A percentile compares a stretch with the other conserved stretches of the same genome.
Conservation (phyloP, 2,888 invertebrate species). For the Lymantria dispar region DNA sequence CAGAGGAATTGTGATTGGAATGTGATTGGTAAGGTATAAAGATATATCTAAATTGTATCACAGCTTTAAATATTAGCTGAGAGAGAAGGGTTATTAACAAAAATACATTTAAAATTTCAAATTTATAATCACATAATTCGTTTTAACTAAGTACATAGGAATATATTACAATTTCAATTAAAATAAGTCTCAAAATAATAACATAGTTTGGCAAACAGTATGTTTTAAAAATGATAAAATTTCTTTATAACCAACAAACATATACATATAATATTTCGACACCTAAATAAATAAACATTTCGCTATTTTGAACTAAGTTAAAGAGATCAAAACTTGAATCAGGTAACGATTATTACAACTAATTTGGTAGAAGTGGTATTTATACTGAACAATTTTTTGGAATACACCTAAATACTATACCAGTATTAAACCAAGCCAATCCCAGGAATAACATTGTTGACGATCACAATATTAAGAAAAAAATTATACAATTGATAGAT, state of each 20-base stretch:
- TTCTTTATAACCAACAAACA: slow-evolving; percentile 49
- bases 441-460: slow-evolving; percentile 61
- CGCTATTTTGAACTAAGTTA: slow-evolving; percentile 65
- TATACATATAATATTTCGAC: slow-evolving; percentile 41
- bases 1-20: too few species aligned
- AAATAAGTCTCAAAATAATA: slow-evolving; percentile 72
- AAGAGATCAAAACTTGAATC: slow-evolving; percentile 78
- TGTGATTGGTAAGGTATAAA: too few species aligned
- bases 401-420: slow-evolving; percentile 30
- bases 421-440: slow-evolving; percentile 40
- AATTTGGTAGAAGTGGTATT: slow-evolving; percentile 38
- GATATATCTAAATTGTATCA: too few species aligned
- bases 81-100: neutral
- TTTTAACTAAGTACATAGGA: slow-evolving; percentile 54
- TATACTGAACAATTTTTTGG: slow-evolving; percentile 17
- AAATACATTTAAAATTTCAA: slow-evolving; percentile 41
- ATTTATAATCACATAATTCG: slow-evolving; percentile 37
- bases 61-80: neutral
- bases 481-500: too few species aligned
- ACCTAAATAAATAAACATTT: slow-evolving; percentile 58
- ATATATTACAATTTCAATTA: slow-evolving; percentile 41
- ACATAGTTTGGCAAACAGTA: slow-evolving; percentile 68
- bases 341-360: slow-evolving; percentile 64
- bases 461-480: slow-evolving; percentile 49
- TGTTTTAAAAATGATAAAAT: slow-evolving; percentile 41